Conservation (phyloP, 2,113 vertebrate genomes). For the Sardina pilchardus region DNA sequence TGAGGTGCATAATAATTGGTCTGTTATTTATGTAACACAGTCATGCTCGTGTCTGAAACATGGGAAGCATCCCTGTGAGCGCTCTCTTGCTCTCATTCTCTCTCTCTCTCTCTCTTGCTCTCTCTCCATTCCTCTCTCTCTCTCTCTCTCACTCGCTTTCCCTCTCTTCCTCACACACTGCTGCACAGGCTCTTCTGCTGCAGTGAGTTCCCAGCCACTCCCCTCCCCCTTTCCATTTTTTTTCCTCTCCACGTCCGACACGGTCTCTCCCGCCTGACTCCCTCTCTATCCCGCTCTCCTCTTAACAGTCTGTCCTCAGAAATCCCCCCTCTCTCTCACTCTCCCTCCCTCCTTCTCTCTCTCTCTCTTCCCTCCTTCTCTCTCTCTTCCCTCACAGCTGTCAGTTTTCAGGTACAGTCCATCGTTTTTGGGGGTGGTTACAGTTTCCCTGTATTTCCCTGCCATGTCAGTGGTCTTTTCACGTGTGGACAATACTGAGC, state of each 20-base stretch:
- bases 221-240: constrained; percentile 16
- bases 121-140: background rate
- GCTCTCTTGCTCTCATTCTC: background rate
- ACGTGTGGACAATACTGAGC: background rate
- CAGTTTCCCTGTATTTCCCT: background rate
- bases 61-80: constrained; percentile 4
- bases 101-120: background rate
- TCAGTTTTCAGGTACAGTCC: constrained; percentile 9
- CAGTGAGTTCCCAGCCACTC: constrained; percentile 46
- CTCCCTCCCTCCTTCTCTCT: background rate
- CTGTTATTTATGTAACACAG: constrained; percentile 18
- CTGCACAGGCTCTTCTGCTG: constrained; percentile 28
- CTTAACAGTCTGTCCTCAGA: constrained; percentile 1
- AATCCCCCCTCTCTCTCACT: background rate
- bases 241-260: constrained; percentile 31
- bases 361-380: too few species aligned
- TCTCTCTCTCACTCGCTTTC: background rate
- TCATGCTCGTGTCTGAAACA: constrained; percentile 14
- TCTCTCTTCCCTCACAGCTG: background rate
- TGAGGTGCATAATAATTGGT: constrained; percentile 6
- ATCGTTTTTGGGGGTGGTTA: constrained; percentile 8
- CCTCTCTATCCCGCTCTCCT: constrained; percentile 8
- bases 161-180: background rate
- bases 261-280: background rate
- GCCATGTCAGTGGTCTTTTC: background rate